A percentile compares a stretch with the other conserved stretches of the same genome.
These are phyloP conservation scores for Potamarius usumacintae DNA, from an alignment of 2,113 vertebrate genomes.

Conservation along the genomic window DNA sequence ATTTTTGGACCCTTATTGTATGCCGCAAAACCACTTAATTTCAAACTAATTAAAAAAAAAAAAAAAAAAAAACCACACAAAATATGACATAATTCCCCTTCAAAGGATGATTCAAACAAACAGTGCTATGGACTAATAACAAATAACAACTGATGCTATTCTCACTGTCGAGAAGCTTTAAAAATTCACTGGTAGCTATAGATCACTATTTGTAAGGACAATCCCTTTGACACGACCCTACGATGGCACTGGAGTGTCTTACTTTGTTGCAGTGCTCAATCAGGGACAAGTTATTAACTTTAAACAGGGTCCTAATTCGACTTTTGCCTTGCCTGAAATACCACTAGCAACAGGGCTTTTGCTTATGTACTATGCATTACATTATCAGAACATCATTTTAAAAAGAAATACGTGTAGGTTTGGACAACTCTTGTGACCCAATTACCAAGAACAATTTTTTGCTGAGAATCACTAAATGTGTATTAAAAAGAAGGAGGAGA, in stretches of 20 bases:
- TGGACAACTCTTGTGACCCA: background rate
- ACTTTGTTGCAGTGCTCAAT: background rate
- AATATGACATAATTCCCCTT: slow-evolving; percentile 13
- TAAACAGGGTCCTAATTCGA: background rate
- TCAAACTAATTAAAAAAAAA: slow-evolving; percentile 21
- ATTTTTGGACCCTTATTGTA: slow-evolving; percentile 17
- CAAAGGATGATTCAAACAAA: background rate
- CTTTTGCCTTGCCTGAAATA: background rate
- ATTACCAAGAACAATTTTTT: slow-evolving; percentile 1
- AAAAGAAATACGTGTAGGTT: slow-evolving; percentile 8
- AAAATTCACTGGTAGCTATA: background rate
- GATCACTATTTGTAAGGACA: background rate
- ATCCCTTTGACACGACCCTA: background rate
- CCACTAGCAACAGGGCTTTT: slow-evolving; percentile 1
- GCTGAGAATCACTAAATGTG: background rate
- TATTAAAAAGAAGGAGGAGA: background rate
- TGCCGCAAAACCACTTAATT: slow-evolving; percentile 14
- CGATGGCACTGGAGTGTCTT: background rate
- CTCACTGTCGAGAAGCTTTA: background rate
- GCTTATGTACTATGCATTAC: background rate
- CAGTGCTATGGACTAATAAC: background rate
- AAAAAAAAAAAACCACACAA: background rate
- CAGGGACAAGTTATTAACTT: background rate
- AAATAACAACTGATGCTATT: background rate
- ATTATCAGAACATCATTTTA: background rate